Evolutionary conservation across 2,888 invertebrate species (phyloP), one percentile per base, ranked within the genome.

Genomic region (Psylliodes chrysocephalus): DNA sequence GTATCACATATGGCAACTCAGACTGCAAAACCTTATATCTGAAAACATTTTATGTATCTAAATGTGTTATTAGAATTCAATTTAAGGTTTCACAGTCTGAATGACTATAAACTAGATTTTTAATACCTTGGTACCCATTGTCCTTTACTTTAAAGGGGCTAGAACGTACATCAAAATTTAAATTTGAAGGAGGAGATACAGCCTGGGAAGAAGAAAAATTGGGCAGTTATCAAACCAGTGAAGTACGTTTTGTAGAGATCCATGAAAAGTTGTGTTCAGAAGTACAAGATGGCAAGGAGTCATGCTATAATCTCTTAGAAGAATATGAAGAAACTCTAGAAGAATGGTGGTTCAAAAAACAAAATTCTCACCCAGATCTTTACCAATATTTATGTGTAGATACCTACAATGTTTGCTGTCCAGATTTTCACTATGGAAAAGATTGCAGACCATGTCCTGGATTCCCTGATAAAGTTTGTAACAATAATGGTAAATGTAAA

Each of bases 171-270:
- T 85, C 90, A n/a, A 88, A 93, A 73, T 93, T 92, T 8, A 94
- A 95, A 81, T 95, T 92, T 82, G 96, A 94, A 74, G 96, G 96
- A 2, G 96, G 96, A 0, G 96, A 96, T 80, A 89, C 95, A 0
- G 94, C 93, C 3, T 96, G 96, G 95, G 96, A 96, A 79, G 94
- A 95, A 80, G 90, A 94, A 77, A 93, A 94, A 73, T 82, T 94
- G 55, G 89, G 90, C 53, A 89, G 90, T 1, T 96, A 96, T 79
- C 88, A 91, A 67, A 90, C 87, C 7, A 95, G 96, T 80, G 97
- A 96, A 85, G 90, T 96, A 18, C 86, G 98, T 51, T 84, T 97
- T 38, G 89, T 94, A 10, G 98, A 98, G 81, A 94, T 97, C 56
- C 92, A 95, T 82, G 96, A 97, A 76, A 85, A 89, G 17, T 83